These are phyloP conservation scores for Stegostoma tigrinum DNA, from an alignment of 2,113 vertebrate species.

Conservation along the genomic window DNA sequence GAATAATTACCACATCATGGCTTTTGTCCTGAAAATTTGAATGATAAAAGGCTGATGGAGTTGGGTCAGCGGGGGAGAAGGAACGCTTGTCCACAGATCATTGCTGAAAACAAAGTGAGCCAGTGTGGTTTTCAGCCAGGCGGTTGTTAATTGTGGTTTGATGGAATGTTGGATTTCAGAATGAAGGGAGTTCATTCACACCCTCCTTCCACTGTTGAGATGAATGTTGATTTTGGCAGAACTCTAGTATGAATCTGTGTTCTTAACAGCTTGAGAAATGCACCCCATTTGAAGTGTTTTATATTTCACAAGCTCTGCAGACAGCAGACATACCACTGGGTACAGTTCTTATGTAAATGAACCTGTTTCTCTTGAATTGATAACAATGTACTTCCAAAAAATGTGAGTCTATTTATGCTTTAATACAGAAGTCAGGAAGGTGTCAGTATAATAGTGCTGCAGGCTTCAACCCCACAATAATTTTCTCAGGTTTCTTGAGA, in stretches of 20 bases:
- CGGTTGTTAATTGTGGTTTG: conserved; percentile 23
- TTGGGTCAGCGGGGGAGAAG: conserved; percentile 8
- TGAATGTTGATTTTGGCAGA: conserved; percentile 30
- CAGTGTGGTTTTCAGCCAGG: neutral
- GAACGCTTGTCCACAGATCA: conserved; percentile 16
- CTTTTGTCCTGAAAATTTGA: conserved; percentile 33
- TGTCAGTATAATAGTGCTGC: neutral
- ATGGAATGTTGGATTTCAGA: neutral
- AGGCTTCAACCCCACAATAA: neutral
- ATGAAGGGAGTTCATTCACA: neutral
- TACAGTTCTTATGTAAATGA: neutral
- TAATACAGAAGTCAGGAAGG: neutral
- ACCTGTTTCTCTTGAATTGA: neutral
- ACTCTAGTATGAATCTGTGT: neutral
- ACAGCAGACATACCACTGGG: conserved; percentile 5
- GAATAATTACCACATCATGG: conserved; percentile 28
- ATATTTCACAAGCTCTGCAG: neutral
- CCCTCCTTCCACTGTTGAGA: neutral
- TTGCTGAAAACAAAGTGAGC: conserved; percentile 25
- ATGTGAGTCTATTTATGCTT: neutral
- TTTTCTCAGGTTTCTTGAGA: neutral
- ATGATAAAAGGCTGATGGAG: conserved; percentile 29
- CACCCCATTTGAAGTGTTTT: neutral
- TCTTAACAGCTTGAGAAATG: neutral
- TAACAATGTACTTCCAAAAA: neutral